phyloP scores from a whole-genome alignment of 2,797 vertebrate genomes.

The Calcarius lapponicus region DNA sequence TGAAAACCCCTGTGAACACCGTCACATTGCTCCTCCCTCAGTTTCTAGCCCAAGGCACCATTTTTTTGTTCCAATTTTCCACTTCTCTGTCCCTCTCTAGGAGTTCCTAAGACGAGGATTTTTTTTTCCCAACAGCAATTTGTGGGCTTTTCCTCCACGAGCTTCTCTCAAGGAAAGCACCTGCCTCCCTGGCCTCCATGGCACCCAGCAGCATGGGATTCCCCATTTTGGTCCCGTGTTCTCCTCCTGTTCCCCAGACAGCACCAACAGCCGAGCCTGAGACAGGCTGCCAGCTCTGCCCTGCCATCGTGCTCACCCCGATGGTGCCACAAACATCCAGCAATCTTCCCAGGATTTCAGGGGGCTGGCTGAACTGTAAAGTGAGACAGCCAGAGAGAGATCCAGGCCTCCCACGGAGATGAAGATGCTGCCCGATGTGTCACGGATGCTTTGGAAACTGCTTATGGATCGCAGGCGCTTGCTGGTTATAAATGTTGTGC shows the following conservation, averaged over 20 bases:
- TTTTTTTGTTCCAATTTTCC: neutral
- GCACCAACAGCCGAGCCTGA: neutral
- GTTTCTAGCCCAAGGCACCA: fast-evolving
- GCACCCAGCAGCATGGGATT: neutral
- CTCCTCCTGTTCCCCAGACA: neutral
- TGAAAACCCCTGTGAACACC: too few relatives aligned
- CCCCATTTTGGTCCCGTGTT: fast-evolving
- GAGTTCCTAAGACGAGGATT: neutral
- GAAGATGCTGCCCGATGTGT: neutral
- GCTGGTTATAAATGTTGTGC: neutral
- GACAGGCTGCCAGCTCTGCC: neutral
- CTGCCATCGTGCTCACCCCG: fast-evolving
- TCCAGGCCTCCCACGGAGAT: neutral
- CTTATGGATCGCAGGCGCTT: neutral
- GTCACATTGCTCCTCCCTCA: neutral
- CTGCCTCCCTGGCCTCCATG: neutral
- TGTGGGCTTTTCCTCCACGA: neutral
- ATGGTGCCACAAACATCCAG: neutral
- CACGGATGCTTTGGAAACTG: neutral
- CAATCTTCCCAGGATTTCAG: neutral
- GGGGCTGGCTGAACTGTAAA: neutral
- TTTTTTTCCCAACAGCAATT: neutral
- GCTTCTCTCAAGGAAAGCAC: neutral
- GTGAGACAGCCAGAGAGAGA: neutral
- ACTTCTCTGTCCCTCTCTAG: neutral